phyloP scores from a whole-genome alignment of 2,888 invertebrate genomes.

The Clunio marinus region DNA sequence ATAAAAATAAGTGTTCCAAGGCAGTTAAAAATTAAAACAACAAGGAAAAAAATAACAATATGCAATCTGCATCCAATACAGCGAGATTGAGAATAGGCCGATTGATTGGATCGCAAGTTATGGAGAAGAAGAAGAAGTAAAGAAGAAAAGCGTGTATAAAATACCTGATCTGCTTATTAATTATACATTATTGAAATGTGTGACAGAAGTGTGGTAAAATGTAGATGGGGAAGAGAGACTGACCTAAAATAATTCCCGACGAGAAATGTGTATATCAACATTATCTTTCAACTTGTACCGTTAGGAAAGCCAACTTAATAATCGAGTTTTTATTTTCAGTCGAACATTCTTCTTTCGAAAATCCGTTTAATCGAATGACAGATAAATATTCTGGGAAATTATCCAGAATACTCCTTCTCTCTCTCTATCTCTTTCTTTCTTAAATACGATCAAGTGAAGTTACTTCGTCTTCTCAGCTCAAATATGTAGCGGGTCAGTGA shows the following conservation, averaged over 20 bases:
- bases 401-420: no score
- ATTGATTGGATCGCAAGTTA: not conserved
- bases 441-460: no score
- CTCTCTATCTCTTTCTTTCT: no score
- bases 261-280: slow-evolving; percentile 8
- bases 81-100: not conserved
- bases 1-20: not conserved
- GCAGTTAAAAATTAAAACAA: not conserved
- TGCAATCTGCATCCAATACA: not conserved
- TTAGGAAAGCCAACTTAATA: not conserved
- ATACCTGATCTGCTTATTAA: slow-evolving; percentile 38
- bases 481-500: no score
- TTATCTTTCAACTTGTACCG: slow-evolving; percentile 10
- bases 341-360: no score
- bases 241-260: slow-evolving; percentile 17
- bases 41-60: not conserved
- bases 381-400: no score
- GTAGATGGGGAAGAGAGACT: slow-evolving; percentile 23
- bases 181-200: slow-evolving; percentile 32
- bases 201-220: slow-evolving; percentile 26
- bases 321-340: not conserved
- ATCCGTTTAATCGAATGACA: no score
- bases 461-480: no score
- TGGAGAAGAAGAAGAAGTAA: not conserved
- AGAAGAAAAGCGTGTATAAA: not conserved